Evolutionary conservation across 2,888 invertebrate genomes (phyloP).

Genomic region (Stictocephala bisonia): DNA sequence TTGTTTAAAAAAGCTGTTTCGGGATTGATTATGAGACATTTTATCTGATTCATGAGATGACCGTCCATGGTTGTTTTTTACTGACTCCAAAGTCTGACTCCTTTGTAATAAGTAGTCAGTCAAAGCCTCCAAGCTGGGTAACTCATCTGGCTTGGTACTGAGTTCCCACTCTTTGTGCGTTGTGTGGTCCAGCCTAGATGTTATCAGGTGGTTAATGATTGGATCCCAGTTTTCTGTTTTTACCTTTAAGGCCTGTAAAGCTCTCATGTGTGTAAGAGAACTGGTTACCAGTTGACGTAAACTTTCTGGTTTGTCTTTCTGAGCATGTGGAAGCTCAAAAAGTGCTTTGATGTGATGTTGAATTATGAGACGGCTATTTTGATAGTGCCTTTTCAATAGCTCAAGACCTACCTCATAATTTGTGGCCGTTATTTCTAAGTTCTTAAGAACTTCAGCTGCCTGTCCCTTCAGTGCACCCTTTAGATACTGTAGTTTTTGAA

Average conservation of each 20-base stretch:
- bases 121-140: too few species aligned
- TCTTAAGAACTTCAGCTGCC: constrained; percentile 1
- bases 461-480: constrained; percentile 22
- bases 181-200: neutral
- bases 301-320: neutral
- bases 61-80: neutral
- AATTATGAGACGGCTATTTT: neutral
- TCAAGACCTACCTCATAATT: constrained; percentile 12
- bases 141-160: too few species aligned
- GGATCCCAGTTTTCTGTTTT: neutral
- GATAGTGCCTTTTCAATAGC: neutral
- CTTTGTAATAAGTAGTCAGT: too few species aligned
- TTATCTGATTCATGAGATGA: neutral
- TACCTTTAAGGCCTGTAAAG: neutral
- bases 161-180: too few species aligned
- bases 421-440: constrained; percentile 1
- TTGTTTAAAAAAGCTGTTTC: too few species aligned
- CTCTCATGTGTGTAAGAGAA: too few species aligned
- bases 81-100: neutral
- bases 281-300: too few species aligned
- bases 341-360: constrained; percentile 18
- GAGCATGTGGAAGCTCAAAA: neutral
- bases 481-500: constrained; percentile 10
- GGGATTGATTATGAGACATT: neutral
- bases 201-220: neutral